Evolutionary conservation across 2,113 vertebrate species (phyloP).

Genomic region (Caretta caretta): DNA sequence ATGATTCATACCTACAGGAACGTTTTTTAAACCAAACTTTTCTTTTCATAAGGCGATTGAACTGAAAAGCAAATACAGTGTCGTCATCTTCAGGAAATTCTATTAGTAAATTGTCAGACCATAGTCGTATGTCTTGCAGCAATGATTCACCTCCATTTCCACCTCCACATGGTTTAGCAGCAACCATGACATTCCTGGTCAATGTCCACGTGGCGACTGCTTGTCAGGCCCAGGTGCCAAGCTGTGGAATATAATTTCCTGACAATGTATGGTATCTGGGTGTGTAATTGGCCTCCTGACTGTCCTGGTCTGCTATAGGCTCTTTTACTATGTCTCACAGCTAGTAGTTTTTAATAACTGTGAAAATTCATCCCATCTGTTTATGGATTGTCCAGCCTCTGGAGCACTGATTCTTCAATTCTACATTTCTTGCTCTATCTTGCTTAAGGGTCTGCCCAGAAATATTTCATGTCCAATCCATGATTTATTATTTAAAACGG

Average conservation of each 20-base stretch:
- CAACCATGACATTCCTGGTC: conserved; percentile 14
- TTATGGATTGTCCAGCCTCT: background rate
- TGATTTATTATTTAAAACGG: background rate
- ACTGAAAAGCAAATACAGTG: conserved; percentile 19
- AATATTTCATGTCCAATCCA: fast-evolving
- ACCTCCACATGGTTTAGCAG: conserved; percentile 48
- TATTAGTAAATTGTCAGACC: conserved; percentile 57
- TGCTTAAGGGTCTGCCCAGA: fast-evolving
- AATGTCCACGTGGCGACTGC: background rate
- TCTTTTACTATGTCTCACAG: background rate
- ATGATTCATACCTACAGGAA: background rate
- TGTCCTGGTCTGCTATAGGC: background rate
- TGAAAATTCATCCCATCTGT: background rate
- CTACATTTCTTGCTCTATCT: background rate
- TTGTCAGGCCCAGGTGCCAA: conserved; percentile 16
- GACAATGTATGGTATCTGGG: background rate
- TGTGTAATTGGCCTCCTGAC: conserved; percentile 40
- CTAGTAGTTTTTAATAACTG: background rate
- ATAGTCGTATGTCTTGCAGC: conserved; percentile 28
- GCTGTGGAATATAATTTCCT: conserved; percentile 51
- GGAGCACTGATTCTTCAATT: background rate
- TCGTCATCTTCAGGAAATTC: background rate
- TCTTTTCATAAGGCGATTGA: background rate
- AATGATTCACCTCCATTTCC: conserved; percentile 65
- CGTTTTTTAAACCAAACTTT: background rate